Percentiles rank a stretch among this genome's conserved stretches.
Conservation (phyloP, 2,113 vertebrate species). For the Hippocampus zosterae region DNA sequence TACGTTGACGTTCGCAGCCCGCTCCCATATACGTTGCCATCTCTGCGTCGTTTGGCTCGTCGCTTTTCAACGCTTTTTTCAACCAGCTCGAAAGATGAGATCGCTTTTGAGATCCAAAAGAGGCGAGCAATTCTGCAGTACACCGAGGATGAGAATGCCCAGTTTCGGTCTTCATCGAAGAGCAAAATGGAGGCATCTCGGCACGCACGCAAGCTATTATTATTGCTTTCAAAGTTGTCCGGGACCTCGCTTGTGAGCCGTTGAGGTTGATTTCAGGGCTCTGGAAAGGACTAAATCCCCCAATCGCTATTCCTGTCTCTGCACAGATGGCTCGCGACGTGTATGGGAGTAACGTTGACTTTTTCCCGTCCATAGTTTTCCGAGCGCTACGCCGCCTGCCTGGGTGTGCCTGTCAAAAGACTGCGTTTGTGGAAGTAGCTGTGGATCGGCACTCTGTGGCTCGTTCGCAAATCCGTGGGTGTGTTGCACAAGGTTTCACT, state of each 20-base stretch:
- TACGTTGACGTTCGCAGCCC: not conserved
- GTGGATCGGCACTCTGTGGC: constrained; percentile 21
- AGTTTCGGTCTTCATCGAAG: too few species aligned
- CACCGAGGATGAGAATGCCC: too few species aligned
- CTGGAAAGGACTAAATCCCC: not conserved
- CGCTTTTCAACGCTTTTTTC: too few species aligned
- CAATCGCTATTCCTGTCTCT: constrained; percentile 30
- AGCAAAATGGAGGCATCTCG: not conserved
- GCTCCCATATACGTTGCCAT: not conserved
- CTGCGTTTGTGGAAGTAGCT: constrained; percentile 6
- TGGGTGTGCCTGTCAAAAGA: not conserved
- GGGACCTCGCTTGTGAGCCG: not conserved
- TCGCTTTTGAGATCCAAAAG: too few species aligned
- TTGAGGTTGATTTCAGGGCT: not conserved
- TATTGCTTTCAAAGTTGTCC: not conserved
- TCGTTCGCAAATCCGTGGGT: constrained; percentile 39
- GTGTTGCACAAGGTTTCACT: constrained; percentile 49
- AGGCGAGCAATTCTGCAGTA: too few species aligned
- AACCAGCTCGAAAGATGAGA: too few species aligned
- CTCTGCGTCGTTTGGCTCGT: too few species aligned
- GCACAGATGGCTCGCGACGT: constrained; percentile 58
- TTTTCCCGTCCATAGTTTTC: constrained; percentile 18
- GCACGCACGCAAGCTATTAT: not conserved
- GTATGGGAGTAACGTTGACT: constrained; percentile 67
- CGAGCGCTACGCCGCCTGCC: not conserved